These are phyloP conservation scores for Semotilus atromaculatus DNA, from an alignment of 2,797 vertebrate genomes.

Conservation along the genomic window DNA sequence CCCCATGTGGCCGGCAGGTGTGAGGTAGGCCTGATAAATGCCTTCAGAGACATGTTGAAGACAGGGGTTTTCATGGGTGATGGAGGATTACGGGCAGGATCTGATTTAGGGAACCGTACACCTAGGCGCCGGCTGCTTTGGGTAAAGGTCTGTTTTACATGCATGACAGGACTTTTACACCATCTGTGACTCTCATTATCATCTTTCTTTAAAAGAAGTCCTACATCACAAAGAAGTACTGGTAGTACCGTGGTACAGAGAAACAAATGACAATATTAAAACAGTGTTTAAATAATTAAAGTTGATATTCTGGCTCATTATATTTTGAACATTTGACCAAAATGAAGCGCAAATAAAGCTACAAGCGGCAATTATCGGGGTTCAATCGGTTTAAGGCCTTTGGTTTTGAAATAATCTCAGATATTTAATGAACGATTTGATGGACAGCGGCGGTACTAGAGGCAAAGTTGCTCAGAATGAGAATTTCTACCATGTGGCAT, in stretches of 20 bases:
- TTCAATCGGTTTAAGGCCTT: too few relatives aligned
- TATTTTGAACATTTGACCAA: too few relatives aligned
- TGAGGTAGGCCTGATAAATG: slow-evolving; percentile 20
- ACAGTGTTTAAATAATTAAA: not conserved
- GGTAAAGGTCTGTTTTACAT: slow-evolving; percentile 8
- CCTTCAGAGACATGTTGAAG: not conserved
- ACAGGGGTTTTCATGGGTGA: slow-evolving; percentile 73
- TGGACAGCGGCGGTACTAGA: too few relatives aligned
- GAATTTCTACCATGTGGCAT: too few relatives aligned
- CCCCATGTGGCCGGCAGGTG: slow-evolving; percentile 42
- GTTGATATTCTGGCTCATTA: too few relatives aligned
- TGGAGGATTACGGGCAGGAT: slow-evolving; percentile 77
- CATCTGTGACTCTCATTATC: slow-evolving; percentile 5
- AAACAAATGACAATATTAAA: not conserved
- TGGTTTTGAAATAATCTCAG: too few relatives aligned
- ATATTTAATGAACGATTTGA: too few relatives aligned
- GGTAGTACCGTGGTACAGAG: not conserved
- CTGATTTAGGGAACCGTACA: slow-evolving; percentile 69
- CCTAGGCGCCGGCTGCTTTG: slow-evolving; percentile 58
- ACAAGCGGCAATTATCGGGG: too few relatives aligned
- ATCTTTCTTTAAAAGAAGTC: not conserved
- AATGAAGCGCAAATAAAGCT: too few relatives aligned
- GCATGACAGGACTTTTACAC: slow-evolving; percentile 28
- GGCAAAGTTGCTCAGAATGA: too few relatives aligned
- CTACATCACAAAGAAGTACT: not conserved